Evolutionary conservation across 2,888 invertebrate genomes (phyloP), one percentile per base, ranked within the genome.

Genomic region (Drosophila paracracens): DNA sequence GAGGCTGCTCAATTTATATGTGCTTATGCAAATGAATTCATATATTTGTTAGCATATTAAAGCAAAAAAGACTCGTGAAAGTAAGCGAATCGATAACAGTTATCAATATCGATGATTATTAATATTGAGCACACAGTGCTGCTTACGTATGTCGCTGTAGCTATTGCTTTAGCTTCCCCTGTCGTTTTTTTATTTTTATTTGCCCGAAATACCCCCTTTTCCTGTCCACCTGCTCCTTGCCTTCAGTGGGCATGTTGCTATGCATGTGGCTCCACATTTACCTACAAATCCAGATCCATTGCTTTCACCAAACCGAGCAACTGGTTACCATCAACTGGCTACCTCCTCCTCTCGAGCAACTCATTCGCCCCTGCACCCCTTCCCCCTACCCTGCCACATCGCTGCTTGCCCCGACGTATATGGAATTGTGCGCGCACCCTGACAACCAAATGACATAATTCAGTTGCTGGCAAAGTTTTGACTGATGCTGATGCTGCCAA

Each of bases 361-460:
- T 35, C n/a, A 50, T 48, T n/a, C 16, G 35, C 4, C 46, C 7
- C 46, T 21, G 11, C 21, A 11, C 18, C 43, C 18, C n/a, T 33
- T 31, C 21, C n/a, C 27, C 33, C 40, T 33, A 3, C 18, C 33
- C 16, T 10, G 8, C 27, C 54, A 18, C 25, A 25, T 18, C 11
- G 29, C 63, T 33, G 27, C 46, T 27, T 25, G 27, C 36, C 36
- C 36, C 31, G 50, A 35, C 51, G 65, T 68, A 81, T 77, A 73
- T 64, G 77, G 64, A 76, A 58, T 66, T 80, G 77, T 67, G 72
- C 68, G 65, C 74, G 70, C 56, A 18, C 59, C 48, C 70, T 65
- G 84, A 74, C 89, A 84, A 86, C 82, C 89, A 83, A 86, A 90
- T 87, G 89, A 90, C 86, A 87, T 90, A 90, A 87, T 87, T 87